These are phyloP conservation scores for Thereva nobilitata DNA, from an alignment of 2,888 invertebrate genomes.

Conservation along the genomic window DNA sequence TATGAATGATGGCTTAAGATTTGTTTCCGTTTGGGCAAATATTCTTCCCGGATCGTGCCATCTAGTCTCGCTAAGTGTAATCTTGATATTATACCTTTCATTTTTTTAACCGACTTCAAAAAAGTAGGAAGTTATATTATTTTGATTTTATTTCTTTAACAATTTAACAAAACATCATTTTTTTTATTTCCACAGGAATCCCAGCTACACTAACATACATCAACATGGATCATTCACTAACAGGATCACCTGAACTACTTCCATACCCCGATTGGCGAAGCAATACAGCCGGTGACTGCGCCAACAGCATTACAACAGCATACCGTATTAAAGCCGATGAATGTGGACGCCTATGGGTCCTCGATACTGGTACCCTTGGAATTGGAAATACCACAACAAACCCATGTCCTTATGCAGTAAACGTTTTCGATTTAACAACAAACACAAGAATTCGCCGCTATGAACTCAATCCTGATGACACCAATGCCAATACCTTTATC, in stretches of 20 bases:
- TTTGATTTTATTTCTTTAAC: too few relatives aligned
- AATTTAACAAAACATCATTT: background rate
- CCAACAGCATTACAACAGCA: constrained; percentile 73
- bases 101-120: too few relatives aligned
- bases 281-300: constrained; percentile 77
- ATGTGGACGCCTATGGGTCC: constrained; percentile 80
- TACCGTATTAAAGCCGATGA: constrained; percentile 79
- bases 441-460: constrained; percentile 72
- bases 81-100: too few relatives aligned
- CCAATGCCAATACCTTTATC: constrained; percentile 76
- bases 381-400: constrained; percentile 77
- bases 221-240: constrained; percentile 66
- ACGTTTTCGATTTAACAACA: constrained; percentile 76
- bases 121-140: too few relatives aligned
- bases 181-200: constrained; percentile 63
- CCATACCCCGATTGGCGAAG: constrained; percentile 78
- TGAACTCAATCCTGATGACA: constrained; percentile 72
- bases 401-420: constrained; percentile 77
- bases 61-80: too few relatives aligned
- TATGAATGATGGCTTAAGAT: too few relatives aligned
- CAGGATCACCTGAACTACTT: constrained; percentile 73
- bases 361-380: constrained; percentile 82
- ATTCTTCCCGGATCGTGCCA: too few relatives aligned
- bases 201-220: constrained; percentile 82
- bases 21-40: too few relatives aligned